These are phyloP conservation scores for Plutomurus gul DNA, from an alignment of 1,140 invertebrate genomes.

Conservation along the genomic window DNA sequence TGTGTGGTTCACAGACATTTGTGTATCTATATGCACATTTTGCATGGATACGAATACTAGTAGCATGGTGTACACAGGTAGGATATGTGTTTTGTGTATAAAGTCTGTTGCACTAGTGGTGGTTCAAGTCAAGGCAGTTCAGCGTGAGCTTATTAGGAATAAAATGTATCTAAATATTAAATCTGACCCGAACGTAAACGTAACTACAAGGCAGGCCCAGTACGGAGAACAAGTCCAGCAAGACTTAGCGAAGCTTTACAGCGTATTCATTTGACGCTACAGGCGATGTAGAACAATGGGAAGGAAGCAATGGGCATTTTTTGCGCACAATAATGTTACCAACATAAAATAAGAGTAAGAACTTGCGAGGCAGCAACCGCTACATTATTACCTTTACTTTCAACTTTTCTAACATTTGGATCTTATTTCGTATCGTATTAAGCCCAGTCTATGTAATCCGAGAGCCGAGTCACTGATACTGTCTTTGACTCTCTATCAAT, in stretches of 20 bases:
- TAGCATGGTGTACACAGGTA: no score
- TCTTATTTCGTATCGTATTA: neutral
- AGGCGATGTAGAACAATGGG: constrained; percentile 5
- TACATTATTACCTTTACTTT: neutral
- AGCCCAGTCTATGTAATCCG: no score
- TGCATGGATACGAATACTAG: no score
- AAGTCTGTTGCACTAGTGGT: neutral
- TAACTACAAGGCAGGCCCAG: no score
- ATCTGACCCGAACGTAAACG: neutral
- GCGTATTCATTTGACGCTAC: neutral
- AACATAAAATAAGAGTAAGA: neutral
- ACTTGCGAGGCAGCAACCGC: neutral
- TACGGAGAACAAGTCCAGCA: neutral
- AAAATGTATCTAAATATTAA: neutral
- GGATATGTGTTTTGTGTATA: neutral
- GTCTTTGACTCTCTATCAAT: no score
- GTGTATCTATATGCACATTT: no score
- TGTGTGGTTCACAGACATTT: no score
- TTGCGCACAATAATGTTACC: constrained; percentile 18
- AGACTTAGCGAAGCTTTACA: neutral
- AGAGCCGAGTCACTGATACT: no score
- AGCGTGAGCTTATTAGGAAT: neutral
- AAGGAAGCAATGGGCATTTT: constrained; percentile 20
- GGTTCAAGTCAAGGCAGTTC: neutral
- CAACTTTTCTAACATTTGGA: neutral